Base-by-base conservation (phyloP, 2,888 invertebrate species). In the Philaethria dido region DNA sequence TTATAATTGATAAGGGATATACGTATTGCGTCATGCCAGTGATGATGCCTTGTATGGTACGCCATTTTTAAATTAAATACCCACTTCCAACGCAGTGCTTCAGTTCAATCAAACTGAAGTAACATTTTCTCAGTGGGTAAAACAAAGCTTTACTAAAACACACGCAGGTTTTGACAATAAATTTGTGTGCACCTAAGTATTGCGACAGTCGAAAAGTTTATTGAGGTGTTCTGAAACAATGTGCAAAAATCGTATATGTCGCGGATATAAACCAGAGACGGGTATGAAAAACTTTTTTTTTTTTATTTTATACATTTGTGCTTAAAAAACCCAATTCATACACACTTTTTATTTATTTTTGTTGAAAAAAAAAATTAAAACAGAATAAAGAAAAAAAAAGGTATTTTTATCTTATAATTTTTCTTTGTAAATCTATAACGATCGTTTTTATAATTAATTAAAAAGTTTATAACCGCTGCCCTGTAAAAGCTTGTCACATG, bases 81-180 rank as follows among this genome's bases (percentile, higher is more conserved):
- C 84, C 84, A 84, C 78, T 78, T 22, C 80, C 86, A 87, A 87
- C 86, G 86, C 85, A 81, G 85, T 85, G 86, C 61, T 75, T 72
- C 72, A 77, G 76, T 76, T 76, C 76, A 3, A 33, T 22, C 77
- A 82, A 75, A 74, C 79, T 75, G 76, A 64, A 69, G 74, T 78
- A 82, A 83, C 75, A 73, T 74, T 47, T 39, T 18, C 6, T 70
- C 52, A 70, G 75, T 75, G 74, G 75, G 75, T 65, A 77, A 59
- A 52, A n/a, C 36, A 62, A 42, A n/a, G 73, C 75, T 75, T 66
- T 73, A 73, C 73, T 75, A 78, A 77, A 77, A 77, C 75, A 75
- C 74, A 74, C 72, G 63, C 75, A 64, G 36, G 59, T 74, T 76
- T 77, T 4, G 1, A 69, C 47, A 55, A 70, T 78, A 74, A 71